Conservation (phyloP, 2,113 vertebrate genomes). For the Nipponia nippon region DNA sequence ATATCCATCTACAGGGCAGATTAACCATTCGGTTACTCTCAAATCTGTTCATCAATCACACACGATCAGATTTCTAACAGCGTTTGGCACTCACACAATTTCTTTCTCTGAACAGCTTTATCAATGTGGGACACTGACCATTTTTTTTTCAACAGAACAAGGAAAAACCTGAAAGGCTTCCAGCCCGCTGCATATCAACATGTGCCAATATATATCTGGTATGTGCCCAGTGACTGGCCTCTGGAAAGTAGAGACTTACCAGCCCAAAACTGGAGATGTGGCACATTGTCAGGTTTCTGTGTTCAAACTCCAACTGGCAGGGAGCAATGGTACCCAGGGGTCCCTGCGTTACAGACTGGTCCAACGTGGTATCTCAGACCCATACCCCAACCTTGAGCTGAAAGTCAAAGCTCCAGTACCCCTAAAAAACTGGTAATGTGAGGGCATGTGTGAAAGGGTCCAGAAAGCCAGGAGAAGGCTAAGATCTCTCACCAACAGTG, state of each 20-base stretch:
- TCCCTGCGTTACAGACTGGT: not conserved
- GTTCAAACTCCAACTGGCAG: not conserved
- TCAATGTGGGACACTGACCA: not conserved
- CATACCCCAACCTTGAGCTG: not conserved
- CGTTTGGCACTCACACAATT: not conserved
- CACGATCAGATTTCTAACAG: not conserved
- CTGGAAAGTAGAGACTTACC: not conserved
- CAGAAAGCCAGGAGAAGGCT: not conserved
- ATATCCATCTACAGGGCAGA: not conserved
- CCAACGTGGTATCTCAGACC: not conserved
- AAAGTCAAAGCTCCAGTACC: not conserved
- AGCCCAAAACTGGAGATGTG: not conserved
- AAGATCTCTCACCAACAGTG: not conserved
- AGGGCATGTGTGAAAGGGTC: not conserved
- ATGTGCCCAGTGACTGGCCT: rapidly evolving
- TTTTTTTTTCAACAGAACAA: not conserved
- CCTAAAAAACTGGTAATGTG: not conserved
- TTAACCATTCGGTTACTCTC: not conserved
- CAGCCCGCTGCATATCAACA: not conserved
- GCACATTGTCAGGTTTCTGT: not conserved
- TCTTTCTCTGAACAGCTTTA: not conserved
- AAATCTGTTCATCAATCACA: not conserved
- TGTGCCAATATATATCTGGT: rapidly evolving
- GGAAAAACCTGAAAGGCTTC: not conserved
- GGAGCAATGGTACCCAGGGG: not conserved